Conservation (phyloP, 2,797 vertebrate genomes). For the Leontopithecus rosalia region DNA sequence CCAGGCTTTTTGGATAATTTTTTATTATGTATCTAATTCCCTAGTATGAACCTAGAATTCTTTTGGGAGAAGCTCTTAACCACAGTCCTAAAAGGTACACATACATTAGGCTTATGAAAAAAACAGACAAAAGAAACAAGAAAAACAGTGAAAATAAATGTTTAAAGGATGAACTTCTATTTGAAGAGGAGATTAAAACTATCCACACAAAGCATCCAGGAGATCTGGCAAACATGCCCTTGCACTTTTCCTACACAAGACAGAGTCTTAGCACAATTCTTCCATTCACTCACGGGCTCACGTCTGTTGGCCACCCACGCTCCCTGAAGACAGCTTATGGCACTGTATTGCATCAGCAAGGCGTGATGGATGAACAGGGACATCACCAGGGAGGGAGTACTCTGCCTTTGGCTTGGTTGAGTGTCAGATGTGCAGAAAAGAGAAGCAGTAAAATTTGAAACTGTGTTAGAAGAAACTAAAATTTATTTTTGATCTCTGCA, state of each 20-base stretch:
- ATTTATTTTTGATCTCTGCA: conserved; percentile 68
- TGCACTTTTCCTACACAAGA: conserved; percentile 34
- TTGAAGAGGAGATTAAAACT: conserved; percentile 46
- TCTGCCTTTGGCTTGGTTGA: conserved; percentile 53
- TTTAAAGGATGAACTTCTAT: background rate
- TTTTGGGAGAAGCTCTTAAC: background rate
- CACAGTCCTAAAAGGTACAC: conserved; percentile 30
- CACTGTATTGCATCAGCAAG: conserved; percentile 32
- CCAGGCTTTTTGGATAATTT: background rate
- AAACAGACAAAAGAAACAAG: background rate
- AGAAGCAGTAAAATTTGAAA: conserved; percentile 66
- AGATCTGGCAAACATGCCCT: conserved; percentile 56
- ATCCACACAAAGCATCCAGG: conserved; percentile 2
- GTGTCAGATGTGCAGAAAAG: conserved; percentile 68
- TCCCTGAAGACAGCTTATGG: conserved; percentile 58
- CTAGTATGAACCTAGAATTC: background rate
- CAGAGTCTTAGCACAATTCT: conserved; percentile 51
- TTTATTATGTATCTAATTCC: background rate
- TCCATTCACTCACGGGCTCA: conserved; percentile 69
- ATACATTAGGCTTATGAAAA: background rate
- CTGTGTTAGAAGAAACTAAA: conserved; percentile 60
- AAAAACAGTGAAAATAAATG: background rate
- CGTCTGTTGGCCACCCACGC: conserved; percentile 60
- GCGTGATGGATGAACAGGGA: conserved; percentile 57
- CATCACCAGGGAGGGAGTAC: conserved; percentile 28